Evolutionary conservation across 1,140 invertebrate genomes (phyloP), one percentile per base, ranked within the genome.

Genomic region (Wasmannia auropunctata): DNA sequence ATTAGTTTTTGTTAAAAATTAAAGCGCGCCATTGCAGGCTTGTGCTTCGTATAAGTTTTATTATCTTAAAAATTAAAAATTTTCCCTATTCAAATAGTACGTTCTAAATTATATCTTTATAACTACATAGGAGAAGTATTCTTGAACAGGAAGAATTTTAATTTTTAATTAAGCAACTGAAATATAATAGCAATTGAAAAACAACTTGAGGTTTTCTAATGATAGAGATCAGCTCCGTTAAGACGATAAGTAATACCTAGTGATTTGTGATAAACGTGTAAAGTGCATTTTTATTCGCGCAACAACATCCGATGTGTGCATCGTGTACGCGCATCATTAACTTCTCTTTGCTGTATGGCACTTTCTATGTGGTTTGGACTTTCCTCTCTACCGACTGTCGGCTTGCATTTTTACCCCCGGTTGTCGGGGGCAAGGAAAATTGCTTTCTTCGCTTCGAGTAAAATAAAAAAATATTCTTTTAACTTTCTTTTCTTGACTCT

Each of bases 311-410:
- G 22, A 56, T 56, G 65, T 31, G 16, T 25, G 8, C 16, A 31
- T n/a, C 31, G 11, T 65, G 8, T 34, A 10, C 46, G 63, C 8
- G 22, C 63, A 81, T 56, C 67, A 74, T 74, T 74, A 83, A 46
- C 7, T 72, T 72, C 60, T 60, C 28, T 83, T 34, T 25, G 11
- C 19, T 16, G 22, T 43, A 81, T 31, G 51, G 25, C 28, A 83
- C 79, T 83, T 83, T 83, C 79, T 83, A 83, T 74, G 16, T 43
- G 40, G 14, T 22, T 72, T 83, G 25, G 8, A 83, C 79, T 83
- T 83, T 83, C 79, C 58, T 83, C 37, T 58, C 19, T 58, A 40
- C 3, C 37, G 25, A 14, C 46, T 72, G 4, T 14, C 25, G 46
- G 46, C 40, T 69, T 22, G 63, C 0, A 69, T 67, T 69, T 67